Conservation (phyloP, 2,888 invertebrate species). For the Brachynemurus nebulosus region DNA sequence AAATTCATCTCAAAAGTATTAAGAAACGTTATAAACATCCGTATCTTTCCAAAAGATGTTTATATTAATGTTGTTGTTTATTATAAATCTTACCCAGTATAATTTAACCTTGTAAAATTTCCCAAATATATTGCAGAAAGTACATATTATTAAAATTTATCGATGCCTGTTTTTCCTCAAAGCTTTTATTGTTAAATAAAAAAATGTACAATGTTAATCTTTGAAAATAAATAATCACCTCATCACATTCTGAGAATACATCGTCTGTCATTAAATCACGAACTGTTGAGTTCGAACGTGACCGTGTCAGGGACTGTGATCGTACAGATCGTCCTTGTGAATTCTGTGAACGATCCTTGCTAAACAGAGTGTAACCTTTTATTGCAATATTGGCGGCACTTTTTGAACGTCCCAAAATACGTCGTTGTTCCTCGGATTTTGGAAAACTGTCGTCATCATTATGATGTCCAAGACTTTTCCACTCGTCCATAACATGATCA, state of each 20-base stretch:
- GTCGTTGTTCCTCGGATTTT: conserved; percentile 24
- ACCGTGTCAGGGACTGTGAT: conserved; percentile 5
- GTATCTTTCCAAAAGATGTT: too few species aligned
- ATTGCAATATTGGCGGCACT: conserved; percentile 75
- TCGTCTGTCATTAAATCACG: conserved; percentile 45
- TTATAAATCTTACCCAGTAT: not conserved
- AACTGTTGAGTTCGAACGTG: conserved; percentile 23
- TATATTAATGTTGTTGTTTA: not conserved
- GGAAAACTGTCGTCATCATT: conserved; percentile 31
- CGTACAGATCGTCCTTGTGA: not conserved
- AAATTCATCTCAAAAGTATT: too few species aligned
- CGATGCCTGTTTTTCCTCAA: not conserved
- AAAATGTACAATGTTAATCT: not conserved
- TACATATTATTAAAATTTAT: too few species aligned
- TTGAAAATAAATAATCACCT: conserved; percentile 32
- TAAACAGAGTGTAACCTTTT: conserved; percentile 61
- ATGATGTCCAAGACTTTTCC: conserved; percentile 55
- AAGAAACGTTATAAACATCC: too few species aligned
- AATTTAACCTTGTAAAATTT: not conserved
- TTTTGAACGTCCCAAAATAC: conserved; percentile 43
- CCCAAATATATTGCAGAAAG: too few species aligned
- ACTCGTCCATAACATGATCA: conserved; percentile 81
- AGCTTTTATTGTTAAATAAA: not conserved
- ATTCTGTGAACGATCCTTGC: conserved; percentile 33
- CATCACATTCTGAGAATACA: conserved; percentile 49